Conservation (phyloP, 2,113 vertebrate genomes). For the Phaethon lepturus region DNA sequence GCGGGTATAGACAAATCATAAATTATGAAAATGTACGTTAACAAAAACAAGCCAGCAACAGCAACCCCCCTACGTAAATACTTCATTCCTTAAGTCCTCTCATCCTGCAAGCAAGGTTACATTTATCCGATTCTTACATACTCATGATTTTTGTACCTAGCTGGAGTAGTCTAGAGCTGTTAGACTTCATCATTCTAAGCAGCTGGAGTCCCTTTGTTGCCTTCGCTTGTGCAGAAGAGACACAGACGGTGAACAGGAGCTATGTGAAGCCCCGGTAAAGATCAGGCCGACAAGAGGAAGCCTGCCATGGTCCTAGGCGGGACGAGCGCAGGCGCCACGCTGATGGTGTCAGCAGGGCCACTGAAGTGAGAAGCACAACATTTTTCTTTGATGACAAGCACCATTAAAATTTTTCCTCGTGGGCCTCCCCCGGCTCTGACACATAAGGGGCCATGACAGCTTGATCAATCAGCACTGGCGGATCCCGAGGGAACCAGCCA, state of each 20-base stretch:
- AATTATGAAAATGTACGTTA: not conserved
- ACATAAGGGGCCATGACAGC: conserved; percentile 9
- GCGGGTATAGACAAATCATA: not conserved
- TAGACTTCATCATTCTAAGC: not conserved
- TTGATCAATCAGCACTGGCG: conserved; percentile 22
- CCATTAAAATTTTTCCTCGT: conserved; percentile 45
- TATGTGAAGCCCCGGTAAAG: not conserved
- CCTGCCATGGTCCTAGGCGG: not conserved
- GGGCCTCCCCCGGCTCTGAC: not conserved
- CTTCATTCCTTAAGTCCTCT: not conserved
- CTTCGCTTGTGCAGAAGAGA: not conserved
- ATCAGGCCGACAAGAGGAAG: not conserved
- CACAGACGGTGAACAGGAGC: not conserved
- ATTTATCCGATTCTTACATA: not conserved
- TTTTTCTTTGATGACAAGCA: conserved; percentile 52
- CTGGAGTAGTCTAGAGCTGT: not conserved
- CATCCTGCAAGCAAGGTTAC: not conserved
- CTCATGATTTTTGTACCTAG: not conserved
- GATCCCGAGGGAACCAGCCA: conserved; percentile 3
- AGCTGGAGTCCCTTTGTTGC: not conserved
- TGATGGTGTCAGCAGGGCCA: conserved; percentile 9
- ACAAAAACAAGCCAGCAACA: not conserved
- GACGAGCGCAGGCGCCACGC: not conserved
- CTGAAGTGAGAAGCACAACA: conserved; percentile 15
- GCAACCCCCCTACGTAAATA: accelerated